Conservation (phyloP, 2,113 vertebrate genomes). For the Megaceryle torquata region DNA sequence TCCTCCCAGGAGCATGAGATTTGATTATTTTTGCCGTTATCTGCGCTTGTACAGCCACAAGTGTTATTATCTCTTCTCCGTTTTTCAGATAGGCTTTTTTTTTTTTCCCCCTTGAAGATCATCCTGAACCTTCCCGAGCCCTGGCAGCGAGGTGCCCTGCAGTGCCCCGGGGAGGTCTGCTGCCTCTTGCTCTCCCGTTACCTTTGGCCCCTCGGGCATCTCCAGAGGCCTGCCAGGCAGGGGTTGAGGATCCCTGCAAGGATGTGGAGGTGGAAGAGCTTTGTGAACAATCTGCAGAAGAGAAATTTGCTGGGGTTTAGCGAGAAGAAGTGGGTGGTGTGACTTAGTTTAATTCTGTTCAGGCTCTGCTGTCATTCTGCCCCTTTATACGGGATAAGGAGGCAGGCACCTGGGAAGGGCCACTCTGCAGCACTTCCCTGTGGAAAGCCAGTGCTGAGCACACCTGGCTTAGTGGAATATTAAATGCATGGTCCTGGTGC, state of each 20-base stretch:
- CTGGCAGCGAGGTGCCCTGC: background rate
- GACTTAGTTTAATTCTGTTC: background rate
- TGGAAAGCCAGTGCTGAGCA: background rate
- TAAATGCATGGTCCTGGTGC: background rate
- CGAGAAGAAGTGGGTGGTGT: background rate
- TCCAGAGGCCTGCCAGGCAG: background rate
- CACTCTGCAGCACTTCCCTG: accelerated
- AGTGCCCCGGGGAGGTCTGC: background rate
- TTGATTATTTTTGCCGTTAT: conserved; percentile 58
- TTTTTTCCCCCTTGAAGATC: background rate
- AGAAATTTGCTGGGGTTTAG: background rate
- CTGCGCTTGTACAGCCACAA: conserved; percentile 65
- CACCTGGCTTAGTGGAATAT: accelerated
- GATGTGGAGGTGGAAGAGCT: background rate
- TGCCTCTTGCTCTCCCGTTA: background rate
- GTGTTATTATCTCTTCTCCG: conserved; percentile 57
- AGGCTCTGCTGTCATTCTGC: background rate
- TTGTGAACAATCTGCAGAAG: accelerated
- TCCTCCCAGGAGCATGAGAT: conserved; percentile 55
- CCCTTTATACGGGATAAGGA: background rate
- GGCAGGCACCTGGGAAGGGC: background rate
- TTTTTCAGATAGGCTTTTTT: conserved; percentile 34
- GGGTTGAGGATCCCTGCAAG: background rate
- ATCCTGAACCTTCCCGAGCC: conserved; percentile 42
- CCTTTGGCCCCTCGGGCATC: accelerated